Base-by-base conservation (phyloP, 2,888 invertebrate species). In the Sinopyrophorus schimmeli region DNA sequence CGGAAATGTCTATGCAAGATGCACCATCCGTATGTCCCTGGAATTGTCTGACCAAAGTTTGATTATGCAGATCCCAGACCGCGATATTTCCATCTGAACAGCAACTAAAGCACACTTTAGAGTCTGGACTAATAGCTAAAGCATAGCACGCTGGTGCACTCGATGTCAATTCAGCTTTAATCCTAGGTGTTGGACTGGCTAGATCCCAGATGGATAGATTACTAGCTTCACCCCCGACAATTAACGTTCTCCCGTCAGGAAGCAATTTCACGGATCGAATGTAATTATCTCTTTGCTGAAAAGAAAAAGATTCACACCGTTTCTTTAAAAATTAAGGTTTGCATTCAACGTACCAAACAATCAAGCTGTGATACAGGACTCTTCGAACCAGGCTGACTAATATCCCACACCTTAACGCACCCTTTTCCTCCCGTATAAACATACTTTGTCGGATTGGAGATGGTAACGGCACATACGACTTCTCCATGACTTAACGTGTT, bases 391-490 rank as follows among this genome's bases (percentile, higher is more conserved):
- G 91, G 89, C 70, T 92, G 92, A 74, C 89, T 89, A 73, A 94
- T 93, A 76, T 95, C 94, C 95, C 95, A 95, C 50, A 96, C 93
- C 76, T 97, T 97, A 60, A 97, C 96, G 76, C 95, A 92, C 53
- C 96, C 95, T 76, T 94, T 95, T 61, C 94, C 95, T 30, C 94
- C 96, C 1, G 96, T 96, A 78, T 95, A 96, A 37, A 93, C 92
- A 75, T 91, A 89, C 71, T 90, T 90, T 38, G 92, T 91, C 47
- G 92, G 91, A 74, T 91, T 91, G 53, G 92, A 92, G 65, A 97
- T 94, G 50, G 96, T 95, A 31, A 97, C 97, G 16, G 96, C 96
- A 75, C 96, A 96, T 12, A 96, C 96, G 41, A 96, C 96, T 73
- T 97, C 96, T 16, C 96, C 96, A 74, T 97, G 96, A 57, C 87